A percentile compares a stretch with the other conserved stretches of the same genome.
Evolutionary conservation across 2,888 invertebrate species (phyloP).

Genomic region (Chymomyza caudatula): DNA sequence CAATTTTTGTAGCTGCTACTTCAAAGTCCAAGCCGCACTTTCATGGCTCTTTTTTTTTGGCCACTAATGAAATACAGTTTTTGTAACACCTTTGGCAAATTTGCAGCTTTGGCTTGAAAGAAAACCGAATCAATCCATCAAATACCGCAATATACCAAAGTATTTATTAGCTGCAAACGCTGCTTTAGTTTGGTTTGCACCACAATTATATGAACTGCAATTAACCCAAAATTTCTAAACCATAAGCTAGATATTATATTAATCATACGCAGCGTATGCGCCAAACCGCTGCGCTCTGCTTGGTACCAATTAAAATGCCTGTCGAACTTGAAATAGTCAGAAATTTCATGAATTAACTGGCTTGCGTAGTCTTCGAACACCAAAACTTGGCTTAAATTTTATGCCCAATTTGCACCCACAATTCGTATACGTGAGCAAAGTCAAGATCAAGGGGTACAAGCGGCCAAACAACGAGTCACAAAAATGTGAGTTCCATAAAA

Average conservation of each 20-base stretch:
- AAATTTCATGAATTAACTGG: conserved; percentile 70
- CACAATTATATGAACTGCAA: conserved; percentile 8
- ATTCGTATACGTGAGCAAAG: conserved; percentile 1
- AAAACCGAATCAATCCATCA: conserved; percentile 18
- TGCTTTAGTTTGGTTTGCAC: conserved; percentile 37
- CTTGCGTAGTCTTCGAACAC: conserved; percentile 7
- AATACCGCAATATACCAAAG: conserved; percentile 16
- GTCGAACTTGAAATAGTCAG: conserved; percentile 61
- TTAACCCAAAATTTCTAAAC: background rate
- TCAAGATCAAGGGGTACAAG: conserved; percentile 28
- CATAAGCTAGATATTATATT: conserved; percentile 21
- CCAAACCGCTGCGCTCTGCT: conserved; percentile 34
- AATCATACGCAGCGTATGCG: conserved; percentile 58
- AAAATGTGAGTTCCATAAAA: conserved; percentile 30
- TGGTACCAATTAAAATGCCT: conserved; percentile 64
- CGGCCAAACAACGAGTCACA: conserved; percentile 8
- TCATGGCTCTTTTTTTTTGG: background rate
- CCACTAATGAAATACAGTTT: background rate
- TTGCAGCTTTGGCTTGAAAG: conserved; percentile 32
- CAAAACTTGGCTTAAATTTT: conserved; percentile 18
- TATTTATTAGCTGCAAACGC: conserved; percentile 18
- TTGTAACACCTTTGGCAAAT: conserved; percentile 22
- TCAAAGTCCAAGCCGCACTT: background rate
- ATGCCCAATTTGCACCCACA: conserved; percentile 65
- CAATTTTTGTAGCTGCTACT: background rate